Base-by-base conservation (phyloP, 2,113 vertebrate genomes). In the Vulpes vulpes region DNA sequence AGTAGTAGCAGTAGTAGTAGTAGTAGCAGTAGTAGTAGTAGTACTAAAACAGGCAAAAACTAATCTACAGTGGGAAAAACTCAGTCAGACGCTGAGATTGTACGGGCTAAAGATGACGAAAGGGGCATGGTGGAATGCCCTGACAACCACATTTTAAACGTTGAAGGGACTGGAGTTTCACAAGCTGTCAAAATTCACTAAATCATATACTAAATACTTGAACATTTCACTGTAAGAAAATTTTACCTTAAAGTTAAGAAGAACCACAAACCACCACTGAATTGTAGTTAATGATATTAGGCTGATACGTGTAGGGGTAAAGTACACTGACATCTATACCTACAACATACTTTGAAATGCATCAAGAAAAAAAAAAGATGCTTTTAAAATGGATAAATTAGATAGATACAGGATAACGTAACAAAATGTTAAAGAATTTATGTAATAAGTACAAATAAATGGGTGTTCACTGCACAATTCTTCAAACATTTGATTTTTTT, bases 351-450 rank as follows among this genome's bases (percentile, higher is more conserved):
- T 97, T 35, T 76, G 60, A 76, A 93, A 71, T 57, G 27, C 73
- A 85, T n/a, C 67, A 88, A 94, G n/a, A 82, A 71, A 92, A 78
- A 84, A 79, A 69, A 55, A 84, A 89, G 76, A 88, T 32, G 4
- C 11, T 73, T 8, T 84, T 20, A 95, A 51, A 78, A 78, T 51
- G 71, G 38, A 43, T 73, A 96, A 96, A 89, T 11, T 91, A 20
- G 27, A 65, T 53, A 81, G 3, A 83, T 38, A 83, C 8, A 65
- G 11, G 17, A 73, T 57, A 92, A 91, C n/a, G 51, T 5, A 78
- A 71, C 8, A 38, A 85, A 71, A 93, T 73, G 12, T n/a, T 83
- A 86, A 91, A 95, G 82, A 83, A 93, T 91, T 32, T 88, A 83
- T 15, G 4, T 82, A 17, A 1, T 87, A 78, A 60, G 19, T 55